Conservation (phyloP, 2,888 invertebrate genomes). For the Pseudococcus jackbeardsleyi region DNA sequence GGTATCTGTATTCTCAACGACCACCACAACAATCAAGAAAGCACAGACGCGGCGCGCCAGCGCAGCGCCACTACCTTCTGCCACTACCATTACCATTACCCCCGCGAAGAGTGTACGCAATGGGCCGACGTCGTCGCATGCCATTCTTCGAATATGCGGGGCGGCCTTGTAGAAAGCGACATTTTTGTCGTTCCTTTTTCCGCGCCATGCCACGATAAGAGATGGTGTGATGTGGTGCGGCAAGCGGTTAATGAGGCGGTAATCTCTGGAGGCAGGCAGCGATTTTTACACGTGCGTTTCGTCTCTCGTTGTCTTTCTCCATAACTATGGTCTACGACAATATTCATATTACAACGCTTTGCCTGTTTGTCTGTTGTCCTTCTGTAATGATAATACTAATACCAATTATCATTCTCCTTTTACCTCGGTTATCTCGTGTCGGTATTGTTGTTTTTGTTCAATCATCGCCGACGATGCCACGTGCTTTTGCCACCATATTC, state of each 20-base stretch:
- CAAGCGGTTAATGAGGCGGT: not conserved
- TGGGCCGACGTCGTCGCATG: not conserved
- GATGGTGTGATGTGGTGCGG: not conserved
- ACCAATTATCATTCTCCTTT: too few species aligned
- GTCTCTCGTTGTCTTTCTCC: not conserved
- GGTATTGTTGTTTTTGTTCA: too few species aligned
- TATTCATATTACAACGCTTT: not conserved
- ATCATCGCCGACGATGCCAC: too few species aligned
- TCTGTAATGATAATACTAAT: not conserved
- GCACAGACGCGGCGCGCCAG: too few species aligned
- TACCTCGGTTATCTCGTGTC: too few species aligned
- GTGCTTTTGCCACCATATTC: too few species aligned
- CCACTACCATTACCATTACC: not conserved
- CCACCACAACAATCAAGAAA: not conserved
- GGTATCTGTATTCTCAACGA: not conserved
- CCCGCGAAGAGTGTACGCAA: not conserved
- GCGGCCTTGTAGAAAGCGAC: slow-evolving; percentile 47
- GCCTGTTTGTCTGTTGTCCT: not conserved
- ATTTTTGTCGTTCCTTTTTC: slow-evolving; percentile 57
- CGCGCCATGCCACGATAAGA: not conserved
- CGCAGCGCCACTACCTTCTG: not conserved
- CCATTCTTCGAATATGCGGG: slow-evolving; percentile 39
- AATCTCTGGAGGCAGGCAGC: not conserved
- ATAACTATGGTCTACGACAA: not conserved
- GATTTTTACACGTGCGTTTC: not conserved